Evolutionary conservation across 92 coral and sea anemone species (phyloP).

Genomic region (Plumapathes pennacea): DNA sequence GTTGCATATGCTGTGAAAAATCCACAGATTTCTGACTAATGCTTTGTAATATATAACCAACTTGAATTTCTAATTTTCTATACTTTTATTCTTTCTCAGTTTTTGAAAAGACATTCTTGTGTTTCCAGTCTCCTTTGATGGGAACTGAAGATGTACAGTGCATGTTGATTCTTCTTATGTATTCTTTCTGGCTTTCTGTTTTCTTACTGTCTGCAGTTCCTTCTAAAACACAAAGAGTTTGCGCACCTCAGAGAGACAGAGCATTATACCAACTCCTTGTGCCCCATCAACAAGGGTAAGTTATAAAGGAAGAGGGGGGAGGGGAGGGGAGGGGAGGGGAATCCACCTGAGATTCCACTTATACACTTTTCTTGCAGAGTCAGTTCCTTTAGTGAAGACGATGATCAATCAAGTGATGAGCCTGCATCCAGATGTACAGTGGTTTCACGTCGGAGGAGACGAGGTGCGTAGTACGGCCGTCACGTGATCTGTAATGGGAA

Average conservation of each 20-base stretch:
- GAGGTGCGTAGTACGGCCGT: constrained; percentile 79
- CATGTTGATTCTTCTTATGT: neutral
- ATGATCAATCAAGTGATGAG: constrained; percentile 70
- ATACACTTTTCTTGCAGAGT: constrained; percentile 39
- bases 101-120: too few species aligned
- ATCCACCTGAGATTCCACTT: too few species aligned
- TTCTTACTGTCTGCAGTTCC: constrained; percentile 59
- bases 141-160: too few species aligned
- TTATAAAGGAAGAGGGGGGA: too few species aligned
- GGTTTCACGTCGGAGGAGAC: constrained; percentile 90
- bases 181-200: neutral
- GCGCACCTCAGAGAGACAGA: constrained; percentile 60
- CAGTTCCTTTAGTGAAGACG: constrained; percentile 55
- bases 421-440: constrained; percentile 62
- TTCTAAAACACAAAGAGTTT: constrained; percentile 68
- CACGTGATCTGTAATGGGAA: too few species aligned
- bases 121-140: too few species aligned
- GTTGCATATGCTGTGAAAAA: too few species aligned
- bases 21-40: too few species aligned
- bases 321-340: too few species aligned
- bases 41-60: too few species aligned
- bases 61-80: too few species aligned
- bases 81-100: too few species aligned
- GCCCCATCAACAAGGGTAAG: constrained; percentile 75
- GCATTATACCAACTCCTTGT: constrained; percentile 61